These are phyloP conservation scores for Pomatostomus ruficeps DNA, from an alignment of 2,113 vertebrate species.

Conservation along the genomic window DNA sequence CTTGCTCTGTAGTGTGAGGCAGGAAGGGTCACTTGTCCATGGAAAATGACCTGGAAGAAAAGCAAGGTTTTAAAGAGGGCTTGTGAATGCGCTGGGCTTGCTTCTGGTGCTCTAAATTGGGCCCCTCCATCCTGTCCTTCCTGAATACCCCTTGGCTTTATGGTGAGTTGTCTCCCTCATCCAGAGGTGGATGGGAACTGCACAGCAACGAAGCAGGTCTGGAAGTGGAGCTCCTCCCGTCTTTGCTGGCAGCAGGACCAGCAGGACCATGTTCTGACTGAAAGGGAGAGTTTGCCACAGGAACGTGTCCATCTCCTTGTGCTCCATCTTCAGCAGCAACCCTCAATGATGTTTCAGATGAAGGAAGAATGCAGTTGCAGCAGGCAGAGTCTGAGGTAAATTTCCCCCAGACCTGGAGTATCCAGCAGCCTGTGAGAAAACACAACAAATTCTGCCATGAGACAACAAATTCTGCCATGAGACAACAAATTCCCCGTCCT, in stretches of 20 bases:
- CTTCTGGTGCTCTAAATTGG: background rate
- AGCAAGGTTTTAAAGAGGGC: background rate
- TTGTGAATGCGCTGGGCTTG: background rate
- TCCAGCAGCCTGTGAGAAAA: background rate
- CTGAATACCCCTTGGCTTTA: background rate
- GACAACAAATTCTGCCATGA: too few relatives aligned
- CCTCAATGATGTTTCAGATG: background rate
- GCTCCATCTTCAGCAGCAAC: background rate
- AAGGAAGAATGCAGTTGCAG: background rate
- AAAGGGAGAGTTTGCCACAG: background rate
- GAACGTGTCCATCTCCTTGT: background rate
- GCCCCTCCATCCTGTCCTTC: background rate
- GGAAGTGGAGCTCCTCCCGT: background rate
- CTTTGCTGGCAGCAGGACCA: background rate
- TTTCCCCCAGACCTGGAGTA: background rate
- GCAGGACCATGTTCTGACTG: background rate
- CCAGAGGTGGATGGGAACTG: background rate
- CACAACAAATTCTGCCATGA: too few relatives aligned
- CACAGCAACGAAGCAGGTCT: background rate
- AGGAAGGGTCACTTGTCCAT: background rate
- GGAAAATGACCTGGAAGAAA: constrained; percentile 19
- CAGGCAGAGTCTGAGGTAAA: background rate
- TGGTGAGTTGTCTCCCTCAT: background rate
- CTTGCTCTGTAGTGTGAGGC: background rate
- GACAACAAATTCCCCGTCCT: background rate